Base-by-base conservation (phyloP, 1,140 invertebrate genomes). In the Solenopsis invicta region DNA sequence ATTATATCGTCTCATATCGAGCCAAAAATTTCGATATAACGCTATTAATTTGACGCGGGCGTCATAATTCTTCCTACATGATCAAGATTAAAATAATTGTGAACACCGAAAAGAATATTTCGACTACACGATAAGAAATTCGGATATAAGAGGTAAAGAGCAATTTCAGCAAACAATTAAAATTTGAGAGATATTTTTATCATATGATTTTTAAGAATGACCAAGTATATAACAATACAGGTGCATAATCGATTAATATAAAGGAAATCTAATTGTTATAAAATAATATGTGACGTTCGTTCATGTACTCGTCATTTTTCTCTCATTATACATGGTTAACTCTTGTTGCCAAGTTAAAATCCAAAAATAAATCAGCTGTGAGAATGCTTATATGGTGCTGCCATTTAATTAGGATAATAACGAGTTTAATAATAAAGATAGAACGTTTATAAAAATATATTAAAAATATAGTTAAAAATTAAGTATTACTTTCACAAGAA, bases 11-110 rank as follows among this genome's bases (percentile, higher is more conserved):
- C 21, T 21, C 45, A 37, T 64, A 69, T 80, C 21, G n/a, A 37
- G 9, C 29, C 24, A 12, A 62, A 69, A 62, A 69, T 69, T 80
- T 69, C 64, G 64, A 67, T 29, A 34, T n/a, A n/a, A 4, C 29
- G 9, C 10, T 77, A 18, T 54, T 8, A 41, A 81, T 41, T 41
- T 54, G n/a, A 24, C 2, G 54, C n/a, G 0, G 21, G 34, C 48
- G n/a, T 54, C 29, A 13, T 54, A 21, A 48, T 54, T 24, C 16
- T 13, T n/a, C 1, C 9, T 2, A 37, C 16, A 76, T 16, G n/a
- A 24, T 37, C 18, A 21, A n/a, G 4, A 16, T 9, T 52, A 29
- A 52, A 41, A 21, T 45, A 3, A n/a, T 41, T 9, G 18, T 4
- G 37, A 64, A 21, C 18, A 16, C 5, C 3, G 21, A 16, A 50